phyloP scores from a whole-genome alignment of 2,888 invertebrate genomes.

The Alviniconcha strummeri region DNA sequence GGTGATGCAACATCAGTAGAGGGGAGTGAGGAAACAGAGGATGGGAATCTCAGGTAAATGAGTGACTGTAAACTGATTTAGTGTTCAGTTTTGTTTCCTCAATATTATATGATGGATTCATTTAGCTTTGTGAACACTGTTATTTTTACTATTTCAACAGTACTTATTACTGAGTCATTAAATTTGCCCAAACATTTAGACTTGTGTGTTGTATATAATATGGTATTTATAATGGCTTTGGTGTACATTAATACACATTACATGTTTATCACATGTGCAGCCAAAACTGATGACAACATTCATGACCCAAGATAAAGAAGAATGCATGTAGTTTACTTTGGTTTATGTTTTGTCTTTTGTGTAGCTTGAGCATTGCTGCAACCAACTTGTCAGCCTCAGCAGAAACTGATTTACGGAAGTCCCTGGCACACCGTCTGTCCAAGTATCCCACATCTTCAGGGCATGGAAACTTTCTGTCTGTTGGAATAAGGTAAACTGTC shows the following conservation, averaged over 20 bases:
- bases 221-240: no score
- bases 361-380: conserved; percentile 55
- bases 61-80: background rate
- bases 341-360: conserved; percentile 18
- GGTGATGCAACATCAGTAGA: conserved; percentile 21
- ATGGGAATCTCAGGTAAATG: conserved; percentile 43
- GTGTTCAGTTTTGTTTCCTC: background rate
- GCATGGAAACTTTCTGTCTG: conserved; percentile 40
- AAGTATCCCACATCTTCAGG: conserved; percentile 37
- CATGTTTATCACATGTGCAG: no score
- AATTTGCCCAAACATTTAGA: no score
- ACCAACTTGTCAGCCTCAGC: conserved; percentile 54
- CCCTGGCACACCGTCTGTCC: conserved; percentile 53
- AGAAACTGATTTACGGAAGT: conserved; percentile 56
- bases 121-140: no score
- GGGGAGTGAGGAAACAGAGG: conserved; percentile 32
- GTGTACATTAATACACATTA: no score
- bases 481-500: conserved; percentile 38
- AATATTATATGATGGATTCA: background rate
- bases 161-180: no score
- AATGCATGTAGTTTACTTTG: background rate
- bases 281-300: background rate
- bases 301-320: background rate
- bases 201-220: no score
- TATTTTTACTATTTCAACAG: no score